Percentiles rank a stretch among this genome's conserved stretches.
Conservation (phyloP, 2,113 vertebrate genomes). For the Otocyon megalotis region DNA sequence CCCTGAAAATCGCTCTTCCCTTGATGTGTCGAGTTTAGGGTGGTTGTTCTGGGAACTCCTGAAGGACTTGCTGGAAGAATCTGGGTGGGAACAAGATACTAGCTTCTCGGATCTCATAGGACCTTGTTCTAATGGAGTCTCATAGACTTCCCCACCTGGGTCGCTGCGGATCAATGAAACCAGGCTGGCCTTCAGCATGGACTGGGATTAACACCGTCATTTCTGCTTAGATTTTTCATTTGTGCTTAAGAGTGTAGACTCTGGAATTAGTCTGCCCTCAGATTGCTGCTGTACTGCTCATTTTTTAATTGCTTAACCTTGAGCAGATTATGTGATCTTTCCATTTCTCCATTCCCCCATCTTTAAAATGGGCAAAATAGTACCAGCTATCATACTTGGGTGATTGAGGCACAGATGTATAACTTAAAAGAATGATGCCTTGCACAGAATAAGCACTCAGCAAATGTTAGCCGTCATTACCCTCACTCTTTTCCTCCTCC, state of each 20-base stretch:
- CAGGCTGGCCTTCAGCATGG: background rate
- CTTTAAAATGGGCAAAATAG: conserved; percentile 41
- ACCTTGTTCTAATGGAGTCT: background rate
- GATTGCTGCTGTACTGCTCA: background rate
- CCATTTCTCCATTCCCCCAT: background rate
- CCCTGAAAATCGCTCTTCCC: background rate
- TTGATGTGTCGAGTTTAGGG: background rate
- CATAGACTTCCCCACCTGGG: background rate
- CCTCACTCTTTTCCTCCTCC: too few relatives aligned
- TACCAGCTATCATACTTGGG: background rate
- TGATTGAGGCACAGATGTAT: background rate
- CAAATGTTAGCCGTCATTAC: background rate
- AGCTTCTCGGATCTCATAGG: background rate
- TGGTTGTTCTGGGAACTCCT: background rate
- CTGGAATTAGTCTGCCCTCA: background rate
- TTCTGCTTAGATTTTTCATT: background rate
- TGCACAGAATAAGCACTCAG: background rate
- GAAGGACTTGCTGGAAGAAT: background rate
- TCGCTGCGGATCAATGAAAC: background rate
- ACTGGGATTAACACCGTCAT: background rate
- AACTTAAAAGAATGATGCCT: background rate
- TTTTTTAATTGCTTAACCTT: background rate
- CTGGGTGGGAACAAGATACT: background rate
- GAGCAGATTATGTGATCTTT: conserved; percentile 5
- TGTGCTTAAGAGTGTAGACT: background rate